These are phyloP conservation scores for Arrhamphus sclerolepis DNA, from an alignment of 2,797 vertebrate genomes.

Conservation along the genomic window DNA sequence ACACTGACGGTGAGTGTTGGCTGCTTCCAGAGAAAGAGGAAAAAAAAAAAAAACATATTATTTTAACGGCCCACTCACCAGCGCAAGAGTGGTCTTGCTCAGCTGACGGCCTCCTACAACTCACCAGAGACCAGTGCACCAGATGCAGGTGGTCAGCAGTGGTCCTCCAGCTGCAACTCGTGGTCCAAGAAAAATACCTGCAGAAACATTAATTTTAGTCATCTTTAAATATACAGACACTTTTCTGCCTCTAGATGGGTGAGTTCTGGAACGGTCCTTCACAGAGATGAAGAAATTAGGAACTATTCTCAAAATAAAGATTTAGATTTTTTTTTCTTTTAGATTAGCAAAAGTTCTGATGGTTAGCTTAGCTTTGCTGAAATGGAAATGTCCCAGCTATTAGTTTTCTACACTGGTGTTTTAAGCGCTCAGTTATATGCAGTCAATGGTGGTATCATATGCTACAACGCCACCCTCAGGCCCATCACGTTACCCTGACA, in stretches of 20 bases:
- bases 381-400: too few species aligned
- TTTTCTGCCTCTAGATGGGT: too few species aligned
- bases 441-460: too few species aligned
- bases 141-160: conserved; percentile 51
- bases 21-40: conserved; percentile 62
- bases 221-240: neutral
- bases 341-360: too few species aligned
- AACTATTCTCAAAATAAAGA: neutral
- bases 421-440: too few species aligned
- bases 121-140: conserved; percentile 24
- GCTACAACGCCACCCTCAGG: too few species aligned
- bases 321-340: neutral
- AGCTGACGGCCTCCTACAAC: conserved; percentile 44
- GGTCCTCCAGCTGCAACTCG: conserved; percentile 30
- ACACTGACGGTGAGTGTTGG: conserved; percentile 23
- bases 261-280: neutral
- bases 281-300: neutral
- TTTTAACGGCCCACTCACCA: conserved; percentile 70
- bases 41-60: conserved; percentile 31
- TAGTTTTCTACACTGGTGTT: too few species aligned
- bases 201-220: conserved; percentile 34
- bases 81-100: conserved; percentile 40
- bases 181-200: conserved; percentile 26
- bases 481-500: too few species aligned
- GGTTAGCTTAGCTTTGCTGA: too few species aligned